Conservation (phyloP, 2,797 vertebrate species). For the Tragelaphus eurycerus region DNA sequence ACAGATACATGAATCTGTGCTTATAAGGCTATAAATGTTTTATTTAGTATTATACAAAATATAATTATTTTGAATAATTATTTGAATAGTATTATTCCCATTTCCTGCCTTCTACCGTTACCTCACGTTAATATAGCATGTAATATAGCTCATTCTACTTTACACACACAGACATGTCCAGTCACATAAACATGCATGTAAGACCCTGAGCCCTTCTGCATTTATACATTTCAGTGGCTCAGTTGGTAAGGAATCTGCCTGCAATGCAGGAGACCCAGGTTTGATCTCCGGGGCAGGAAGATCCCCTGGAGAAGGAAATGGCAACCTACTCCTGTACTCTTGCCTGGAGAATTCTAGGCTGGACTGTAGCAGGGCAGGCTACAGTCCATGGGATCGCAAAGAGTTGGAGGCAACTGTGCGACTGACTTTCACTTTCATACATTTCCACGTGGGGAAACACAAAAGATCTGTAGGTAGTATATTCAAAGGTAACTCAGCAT, state of each 20-base stretch:
- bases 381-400: background rate
- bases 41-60: slow-evolving; percentile 16
- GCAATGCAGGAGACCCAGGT: background rate
- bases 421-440: background rate
- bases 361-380: background rate
- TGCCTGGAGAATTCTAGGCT: background rate
- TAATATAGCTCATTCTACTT: background rate
- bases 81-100: background rate
- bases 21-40: background rate
- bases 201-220: background rate
- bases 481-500: background rate
- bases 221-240: background rate
- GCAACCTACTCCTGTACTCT: background rate
- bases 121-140: background rate
- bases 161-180: background rate
- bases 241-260: background rate
- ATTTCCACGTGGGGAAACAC: background rate
- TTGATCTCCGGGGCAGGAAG: background rate
- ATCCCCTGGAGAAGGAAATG: background rate
- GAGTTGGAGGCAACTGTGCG: background rate
- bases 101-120: background rate
- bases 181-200: background rate
- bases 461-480: background rate
- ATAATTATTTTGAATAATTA: no score
- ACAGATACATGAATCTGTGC: background rate